Base-by-base conservation (phyloP, 2,113 vertebrate genomes). In the Alethe diademata region DNA sequence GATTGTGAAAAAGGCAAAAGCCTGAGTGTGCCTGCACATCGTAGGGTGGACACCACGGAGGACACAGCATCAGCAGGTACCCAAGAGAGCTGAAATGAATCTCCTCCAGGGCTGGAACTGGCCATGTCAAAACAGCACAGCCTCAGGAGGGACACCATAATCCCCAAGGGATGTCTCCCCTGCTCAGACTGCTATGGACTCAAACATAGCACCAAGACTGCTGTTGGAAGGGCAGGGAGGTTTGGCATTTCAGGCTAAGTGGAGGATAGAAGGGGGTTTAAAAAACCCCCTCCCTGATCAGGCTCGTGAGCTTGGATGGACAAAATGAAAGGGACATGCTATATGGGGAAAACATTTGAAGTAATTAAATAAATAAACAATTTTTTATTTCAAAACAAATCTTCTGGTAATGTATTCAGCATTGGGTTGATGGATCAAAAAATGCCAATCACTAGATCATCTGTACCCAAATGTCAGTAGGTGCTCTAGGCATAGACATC, bases 11-110 rank as follows among this genome's bases (percentile, higher is more conserved):
- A 67, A 60, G 11, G 8, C 28, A 56, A 71, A 86, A 40, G 29
- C 19, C 14, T 25, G 8, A 2, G 1, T n/a, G 5, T 31, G 54
- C 7, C 47, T 61, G 33, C 17, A 24, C 13, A 5, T 31, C 0
- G 0, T 16, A 10, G 0, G 0, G 28, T 56, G 62, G 60, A 5
- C 5, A 7, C 6, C 54, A 48, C 0, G 0, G 36, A 64, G 62
- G 24, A 19, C 26, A 24, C n/a, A 36, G 53, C 35, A 29, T 3
- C 19, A 8, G 53, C 4, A 16, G n/a, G 24, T 54, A 40, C 24
- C 15, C 33, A 36, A 62, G 40, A 22, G 43, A 67, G 48, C 33
- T 58, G 43, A 79, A 82, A 86, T 2, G 0, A 31, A 25, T 45
- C 72, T 42, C 20, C 26, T 82, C n/a, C 4, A 5, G 36, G 48